These are phyloP conservation scores for Lissonota sp. DNA, from an alignment of 2,888 invertebrate genomes.

Conservation along the genomic window DNA sequence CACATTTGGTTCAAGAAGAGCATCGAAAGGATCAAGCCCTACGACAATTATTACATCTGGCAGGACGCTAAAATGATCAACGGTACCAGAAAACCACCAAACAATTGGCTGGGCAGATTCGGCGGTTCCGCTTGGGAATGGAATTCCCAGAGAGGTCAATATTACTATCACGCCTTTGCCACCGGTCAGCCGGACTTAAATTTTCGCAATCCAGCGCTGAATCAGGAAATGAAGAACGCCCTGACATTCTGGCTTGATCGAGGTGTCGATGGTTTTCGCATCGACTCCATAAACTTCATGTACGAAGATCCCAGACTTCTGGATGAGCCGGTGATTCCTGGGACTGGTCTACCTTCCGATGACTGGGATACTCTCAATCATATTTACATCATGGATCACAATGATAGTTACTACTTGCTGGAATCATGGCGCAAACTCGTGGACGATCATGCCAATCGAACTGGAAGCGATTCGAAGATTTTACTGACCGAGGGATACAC, in stretches of 20 bases:
- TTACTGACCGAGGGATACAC: slow-evolving; percentile 88
- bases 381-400: slow-evolving; percentile 79
- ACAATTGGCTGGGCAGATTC: slow-evolving; percentile 83
- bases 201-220: slow-evolving; percentile 85
- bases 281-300: slow-evolving; percentile 83
- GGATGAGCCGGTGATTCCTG: slow-evolving; percentile 79
- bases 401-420: slow-evolving; percentile 83
- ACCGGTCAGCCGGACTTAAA: slow-evolving; percentile 88
- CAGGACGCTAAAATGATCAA: slow-evolving; percentile 84
- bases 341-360: slow-evolving; percentile 64
- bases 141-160: slow-evolving; percentile 85
- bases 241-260: slow-evolving; percentile 85
- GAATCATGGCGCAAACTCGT: slow-evolving; percentile 86
- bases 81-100: slow-evolving; percentile 79
- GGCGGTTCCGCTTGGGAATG: slow-evolving; percentile 86
- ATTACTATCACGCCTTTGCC: slow-evolving; percentile 87
- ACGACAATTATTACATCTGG: slow-evolving; percentile 92
- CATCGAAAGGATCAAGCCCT: slow-evolving; percentile 86
- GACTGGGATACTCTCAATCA: slow-evolving; percentile 80
- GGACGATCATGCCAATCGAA: slow-evolving; percentile 85
- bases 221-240: slow-evolving; percentile 84
- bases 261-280: slow-evolving; percentile 87
- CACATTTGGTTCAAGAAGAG: slow-evolving; percentile 94
- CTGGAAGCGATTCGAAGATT: slow-evolving; percentile 80
- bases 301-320: slow-evolving; percentile 73